Base-by-base conservation (phyloP, 2,797 vertebrate species). In the Trachurus trachurus region DNA sequence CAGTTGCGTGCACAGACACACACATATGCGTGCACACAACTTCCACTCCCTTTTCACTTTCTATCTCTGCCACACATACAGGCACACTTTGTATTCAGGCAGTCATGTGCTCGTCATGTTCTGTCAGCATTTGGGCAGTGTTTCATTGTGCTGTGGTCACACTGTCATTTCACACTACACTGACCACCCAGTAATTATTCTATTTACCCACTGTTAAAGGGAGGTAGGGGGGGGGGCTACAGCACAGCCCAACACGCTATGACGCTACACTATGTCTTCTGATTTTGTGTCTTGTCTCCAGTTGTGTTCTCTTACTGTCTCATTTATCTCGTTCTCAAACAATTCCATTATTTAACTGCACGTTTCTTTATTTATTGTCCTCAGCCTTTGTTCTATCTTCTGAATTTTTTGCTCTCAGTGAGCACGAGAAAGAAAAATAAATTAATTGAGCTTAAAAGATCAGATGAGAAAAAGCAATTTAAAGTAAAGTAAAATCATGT, bases 91-190 rank as follows among this genome's bases (percentile, higher is more conserved):
- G 84, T 91, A 90, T 92, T 93, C 89, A 86, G 84, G 59, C 76
- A 71, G 77, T 80, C 85, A 76, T 75, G 77, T 84, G 86, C 86
- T 90, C 79, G 47, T 91, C 87, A 81, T 90, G 92, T 93, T 89
- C 82, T 89, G 84, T 89, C 92, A 87, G 87, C 78, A 80, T 90
- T 88, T 84, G 84, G 89, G 85, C 88, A 86, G 73, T 66, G 64
- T 90, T 93, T 92, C 86, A 90, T 93, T 91, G 88, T 92, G 87
- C 79, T 40, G 64, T 90, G 90, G 88, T 92, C 92, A 89, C 71
- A 72, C 92, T 90, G 91, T 91, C 91, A 91, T 94, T 94, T 94
- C 92, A 92, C 92, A 93, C 83, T 89, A 92, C 90, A 90, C 88
- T 91, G 93, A 90, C 90, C 90, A 87, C 78, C 78, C 81, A 80